These are phyloP conservation scores for Melangyna quadrimaculata DNA, from an alignment of 2,888 invertebrate species.

Conservation along the genomic window DNA sequence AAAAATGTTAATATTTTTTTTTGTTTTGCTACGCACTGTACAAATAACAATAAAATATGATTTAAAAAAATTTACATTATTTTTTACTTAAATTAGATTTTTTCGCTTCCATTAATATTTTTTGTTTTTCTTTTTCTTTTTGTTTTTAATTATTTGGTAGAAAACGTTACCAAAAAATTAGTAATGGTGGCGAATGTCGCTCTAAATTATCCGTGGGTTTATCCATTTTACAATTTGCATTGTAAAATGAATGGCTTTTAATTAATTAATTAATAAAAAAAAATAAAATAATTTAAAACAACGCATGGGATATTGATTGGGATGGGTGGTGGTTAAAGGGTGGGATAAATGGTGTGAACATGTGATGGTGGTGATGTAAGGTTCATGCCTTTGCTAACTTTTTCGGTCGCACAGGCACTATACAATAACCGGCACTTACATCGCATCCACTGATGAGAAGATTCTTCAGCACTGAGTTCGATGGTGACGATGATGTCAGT, in stretches of 20 bases:
- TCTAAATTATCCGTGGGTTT: slow-evolving; percentile 65
- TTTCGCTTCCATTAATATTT: slow-evolving; percentile 68
- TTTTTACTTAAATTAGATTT: slow-evolving; percentile 42
- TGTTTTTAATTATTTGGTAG: slow-evolving; percentile 44
- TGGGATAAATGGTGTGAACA: slow-evolving; percentile 23
- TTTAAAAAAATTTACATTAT: slow-evolving; percentile 53
- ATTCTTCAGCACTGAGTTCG: slow-evolving; percentile 91
- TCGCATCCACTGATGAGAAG: slow-evolving; percentile 97
- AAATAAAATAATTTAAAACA: slow-evolving; percentile 60
- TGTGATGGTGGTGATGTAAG: slow-evolving; percentile 4
- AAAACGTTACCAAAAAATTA: slow-evolving; percentile 59
- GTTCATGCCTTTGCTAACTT: slow-evolving; percentile 80
- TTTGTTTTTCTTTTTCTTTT: slow-evolving; percentile 19
- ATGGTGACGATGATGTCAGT: slow-evolving; percentile 68
- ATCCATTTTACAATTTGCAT: slow-evolving; percentile 59
- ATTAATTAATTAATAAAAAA: neutral
- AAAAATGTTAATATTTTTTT: slow-evolving; percentile 31
- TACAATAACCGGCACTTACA: slow-evolving; percentile 95
- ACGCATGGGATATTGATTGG: slow-evolving; percentile 27
- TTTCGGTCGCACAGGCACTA: slow-evolving; percentile 86
- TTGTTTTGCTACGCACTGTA: slow-evolving; percentile 64
- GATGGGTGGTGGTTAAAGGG: slow-evolving; percentile 22
- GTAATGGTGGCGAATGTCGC: slow-evolving; percentile 69
- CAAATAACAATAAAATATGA: slow-evolving; percentile 70
- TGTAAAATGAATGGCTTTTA: slow-evolving; percentile 57